Conservation (phyloP, 2,888 invertebrate species). For the Tribolium freemani region DNA sequence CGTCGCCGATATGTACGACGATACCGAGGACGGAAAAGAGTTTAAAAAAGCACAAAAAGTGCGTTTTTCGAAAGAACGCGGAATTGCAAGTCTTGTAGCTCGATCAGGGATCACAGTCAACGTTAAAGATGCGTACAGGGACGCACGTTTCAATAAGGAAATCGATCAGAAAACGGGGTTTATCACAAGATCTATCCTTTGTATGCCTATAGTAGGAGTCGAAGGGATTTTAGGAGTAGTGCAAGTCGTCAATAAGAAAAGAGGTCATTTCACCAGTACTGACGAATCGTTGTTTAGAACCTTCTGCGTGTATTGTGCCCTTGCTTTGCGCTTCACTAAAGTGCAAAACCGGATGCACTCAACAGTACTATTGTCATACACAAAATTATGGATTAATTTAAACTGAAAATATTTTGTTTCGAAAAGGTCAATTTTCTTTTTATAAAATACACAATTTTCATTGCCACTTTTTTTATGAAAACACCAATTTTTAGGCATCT, state of each 20-base stretch:
- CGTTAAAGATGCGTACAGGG: slow-evolving; percentile 72
- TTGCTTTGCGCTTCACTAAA: slow-evolving; percentile 73
- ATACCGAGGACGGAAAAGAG: slow-evolving; percentile 64
- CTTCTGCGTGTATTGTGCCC: slow-evolving; percentile 73
- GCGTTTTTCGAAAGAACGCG: slow-evolving; percentile 69
- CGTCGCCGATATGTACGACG: slow-evolving; percentile 74
- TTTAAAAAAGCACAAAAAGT: slow-evolving; percentile 71
- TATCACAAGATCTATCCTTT: slow-evolving; percentile 72
- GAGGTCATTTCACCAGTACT: slow-evolving; percentile 68
- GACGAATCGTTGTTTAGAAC: slow-evolving; percentile 73
- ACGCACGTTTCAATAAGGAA: slow-evolving; percentile 71
- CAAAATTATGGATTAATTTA: too few relatives aligned
- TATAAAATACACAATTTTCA: too few relatives aligned
- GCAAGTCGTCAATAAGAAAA: slow-evolving; percentile 72
- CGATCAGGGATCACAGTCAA: slow-evolving; percentile 70
- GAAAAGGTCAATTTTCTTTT: too few relatives aligned
- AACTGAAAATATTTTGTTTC: too few relatives aligned
- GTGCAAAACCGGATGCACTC: slow-evolving; percentile 65
- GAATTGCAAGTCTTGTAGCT: slow-evolving; percentile 72
- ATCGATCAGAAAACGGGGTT: slow-evolving; percentile 72
- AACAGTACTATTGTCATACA: background rate
- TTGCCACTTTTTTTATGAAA: too few relatives aligned
- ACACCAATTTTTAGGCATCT: too few relatives aligned
- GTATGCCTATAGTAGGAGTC: slow-evolving; percentile 71
- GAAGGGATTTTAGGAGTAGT: slow-evolving; percentile 70